Conservation (phyloP, 2,888 invertebrate species). For the Campoletis raptor region DNA sequence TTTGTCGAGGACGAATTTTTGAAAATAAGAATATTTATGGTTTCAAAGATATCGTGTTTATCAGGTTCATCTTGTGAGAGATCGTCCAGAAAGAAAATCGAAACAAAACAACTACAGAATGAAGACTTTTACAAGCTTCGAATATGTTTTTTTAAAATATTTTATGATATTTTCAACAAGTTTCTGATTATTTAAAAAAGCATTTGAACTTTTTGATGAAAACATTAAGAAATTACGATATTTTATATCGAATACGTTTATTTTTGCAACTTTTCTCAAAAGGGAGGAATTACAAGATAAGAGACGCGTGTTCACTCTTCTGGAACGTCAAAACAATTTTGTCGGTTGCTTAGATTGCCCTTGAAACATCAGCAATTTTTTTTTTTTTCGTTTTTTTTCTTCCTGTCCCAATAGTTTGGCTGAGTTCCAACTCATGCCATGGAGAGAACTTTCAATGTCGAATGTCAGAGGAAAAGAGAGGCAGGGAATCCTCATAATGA, state of each 20-base stretch:
- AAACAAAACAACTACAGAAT: background rate
- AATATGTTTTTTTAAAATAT: too few species aligned
- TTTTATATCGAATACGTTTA: background rate
- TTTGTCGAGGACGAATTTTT: background rate
- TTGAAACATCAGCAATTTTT: background rate
- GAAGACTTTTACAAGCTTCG: background rate
- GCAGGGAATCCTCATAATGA: conserved; percentile 14
- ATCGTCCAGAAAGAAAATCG: background rate
- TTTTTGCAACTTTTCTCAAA: background rate
- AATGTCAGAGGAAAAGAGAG: background rate
- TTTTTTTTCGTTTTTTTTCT: too few species aligned
- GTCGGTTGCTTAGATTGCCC: background rate
- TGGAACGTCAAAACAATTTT: background rate
- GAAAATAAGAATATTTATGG: background rate
- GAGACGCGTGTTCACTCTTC: background rate
- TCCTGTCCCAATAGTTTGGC: background rate
- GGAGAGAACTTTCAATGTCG: background rate
- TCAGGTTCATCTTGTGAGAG: background rate
- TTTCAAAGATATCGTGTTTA: background rate
- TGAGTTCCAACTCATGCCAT: background rate
- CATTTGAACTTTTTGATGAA: background rate
- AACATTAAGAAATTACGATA: background rate
- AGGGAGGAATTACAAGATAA: background rate
- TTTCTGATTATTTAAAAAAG: background rate
- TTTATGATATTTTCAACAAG: background rate